phyloP scores from a whole-genome alignment of 2,888 invertebrate species.

The Schizotus pectinicornis region DNA sequence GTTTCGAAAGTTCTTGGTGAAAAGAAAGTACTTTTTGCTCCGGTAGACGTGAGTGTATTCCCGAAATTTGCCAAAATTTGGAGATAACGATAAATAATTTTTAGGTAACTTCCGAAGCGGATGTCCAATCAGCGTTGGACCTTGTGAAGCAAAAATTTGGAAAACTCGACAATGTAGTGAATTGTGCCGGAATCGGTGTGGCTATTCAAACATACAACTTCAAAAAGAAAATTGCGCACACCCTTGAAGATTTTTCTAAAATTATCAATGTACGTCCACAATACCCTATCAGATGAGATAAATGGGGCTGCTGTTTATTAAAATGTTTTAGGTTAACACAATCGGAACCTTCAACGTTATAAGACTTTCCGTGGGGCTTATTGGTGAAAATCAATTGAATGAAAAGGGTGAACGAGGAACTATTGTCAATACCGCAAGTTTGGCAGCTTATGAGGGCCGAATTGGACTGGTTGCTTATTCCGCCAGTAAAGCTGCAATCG shows the following conservation, averaged over 20 bases:
- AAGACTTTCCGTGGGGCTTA: slow-evolving; percentile 80
- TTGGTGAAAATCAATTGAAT: slow-evolving; percentile 83
- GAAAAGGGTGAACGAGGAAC: slow-evolving; percentile 89
- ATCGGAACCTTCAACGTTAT: slow-evolving; percentile 94
- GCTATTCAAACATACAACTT: slow-evolving; percentile 91
- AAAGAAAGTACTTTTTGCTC: slow-evolving; percentile 75
- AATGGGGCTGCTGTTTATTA: no score
- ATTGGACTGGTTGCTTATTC: slow-evolving; percentile 94
- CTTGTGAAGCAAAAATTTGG: slow-evolving; percentile 81
- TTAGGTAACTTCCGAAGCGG: slow-evolving; percentile 82
- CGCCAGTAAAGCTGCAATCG: slow-evolving; percentile 91
- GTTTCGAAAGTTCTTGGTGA: slow-evolving; percentile 74
- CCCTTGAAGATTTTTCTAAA: slow-evolving; percentile 75
- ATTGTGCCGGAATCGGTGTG: slow-evolving; percentile 92
- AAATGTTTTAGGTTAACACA: slow-evolving; percentile 74
- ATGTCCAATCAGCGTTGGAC: slow-evolving; percentile 76
- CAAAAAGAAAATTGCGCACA: slow-evolving; percentile 76
- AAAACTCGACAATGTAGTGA: slow-evolving; percentile 83
- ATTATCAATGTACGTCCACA: slow-evolving; percentile 71
- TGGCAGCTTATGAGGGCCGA: slow-evolving; percentile 96
- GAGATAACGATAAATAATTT: background rate
- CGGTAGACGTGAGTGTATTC: slow-evolving; percentile 76
- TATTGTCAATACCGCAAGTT: slow-evolving; percentile 92
- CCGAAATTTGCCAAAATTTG: background rate
- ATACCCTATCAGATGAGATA: no score